Base-by-base conservation (phyloP, 2,888 invertebrate genomes). In the Tetropium fuscum region DNA sequence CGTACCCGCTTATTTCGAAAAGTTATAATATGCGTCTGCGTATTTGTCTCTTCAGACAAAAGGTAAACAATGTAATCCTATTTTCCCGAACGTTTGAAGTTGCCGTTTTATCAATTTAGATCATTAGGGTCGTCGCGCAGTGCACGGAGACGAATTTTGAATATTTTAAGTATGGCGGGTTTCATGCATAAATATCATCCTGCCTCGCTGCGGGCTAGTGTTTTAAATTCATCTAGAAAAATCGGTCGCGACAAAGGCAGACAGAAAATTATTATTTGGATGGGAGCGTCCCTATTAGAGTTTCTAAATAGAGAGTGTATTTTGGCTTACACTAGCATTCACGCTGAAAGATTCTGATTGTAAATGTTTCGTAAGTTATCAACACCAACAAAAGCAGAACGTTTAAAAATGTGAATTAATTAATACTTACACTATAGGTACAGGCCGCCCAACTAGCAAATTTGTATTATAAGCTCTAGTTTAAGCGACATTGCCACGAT, bases 61-160 rank as follows among this genome's bases (percentile, higher is more conserved):
- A 69, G 65, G 64, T 57, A 61, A 69, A 71, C 68, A 67, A 57
- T 58, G 47, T 71, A 72, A 73, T 73, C 68, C 67, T 54, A 67
- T 73, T 73, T 71, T 63, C 60, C 36, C 54, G 41, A 53, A 40
- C 67, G 70, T 72, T 73, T 73, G 70, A 72, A 66, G 66, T 68
- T 64, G 66, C 66, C 69, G 61, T 69, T 65, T 66, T 67, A 60
- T 53, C 68, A 70, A 70, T 71, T 71, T 69, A 55, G 47, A 38
- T 60, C 51, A 67, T 66, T 67, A 62, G 40, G 56, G 56, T 49
- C 45, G 22, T 34, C 19, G 22, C 34, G 10, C 19, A 16, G 18
- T 43, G 19, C 49, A 43, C 45, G 58, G 55, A 49, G 43, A 40
- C 25, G 15, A 18, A 44, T 47, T 53, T 58, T 67, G 51, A 62